Evolutionary conservation across 1,140 invertebrate genomes (phyloP).

Genomic region (Formica selysi): DNA sequence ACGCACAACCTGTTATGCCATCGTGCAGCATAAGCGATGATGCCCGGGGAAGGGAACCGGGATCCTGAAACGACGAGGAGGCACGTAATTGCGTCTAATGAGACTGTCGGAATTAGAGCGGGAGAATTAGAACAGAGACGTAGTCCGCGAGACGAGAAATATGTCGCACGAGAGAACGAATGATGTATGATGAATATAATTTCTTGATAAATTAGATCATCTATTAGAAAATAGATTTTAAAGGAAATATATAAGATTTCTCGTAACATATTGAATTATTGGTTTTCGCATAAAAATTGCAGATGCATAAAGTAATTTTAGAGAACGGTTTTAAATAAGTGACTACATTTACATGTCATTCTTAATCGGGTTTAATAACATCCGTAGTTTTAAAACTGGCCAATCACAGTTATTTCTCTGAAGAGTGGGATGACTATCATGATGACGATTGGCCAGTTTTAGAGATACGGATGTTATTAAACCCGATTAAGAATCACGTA

Average conservation of each 20-base stretch:
- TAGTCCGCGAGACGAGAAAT: neutral
- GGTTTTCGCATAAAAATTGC: too few relatives aligned
- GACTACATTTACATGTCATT: too few relatives aligned
- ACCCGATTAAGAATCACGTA: too few relatives aligned
- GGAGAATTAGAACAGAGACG: conserved; percentile 36
- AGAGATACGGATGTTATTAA: too few relatives aligned
- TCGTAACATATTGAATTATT: neutral
- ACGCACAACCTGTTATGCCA: conserved; percentile 51
- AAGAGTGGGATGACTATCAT: too few relatives aligned
- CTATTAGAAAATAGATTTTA: neutral
- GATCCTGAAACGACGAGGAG: conserved; percentile 22
- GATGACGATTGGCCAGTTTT: too few relatives aligned
- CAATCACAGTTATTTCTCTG: too few relatives aligned
- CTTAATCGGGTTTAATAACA: too few relatives aligned
- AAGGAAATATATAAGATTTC: neutral
- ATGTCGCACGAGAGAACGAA: neutral
- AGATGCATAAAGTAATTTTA: too few relatives aligned
- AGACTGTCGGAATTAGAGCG: conserved; percentile 45
- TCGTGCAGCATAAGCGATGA: conserved; percentile 2
- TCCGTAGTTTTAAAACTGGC: too few relatives aligned
- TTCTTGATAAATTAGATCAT: neutral
- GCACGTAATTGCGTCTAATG: conserved; percentile 52
- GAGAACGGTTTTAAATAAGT: too few relatives aligned
- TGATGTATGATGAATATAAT: neutral
- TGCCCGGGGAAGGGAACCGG: neutral